Conservation (phyloP, 2,888 invertebrate species). For the Pogonocherus hispidulus region DNA sequence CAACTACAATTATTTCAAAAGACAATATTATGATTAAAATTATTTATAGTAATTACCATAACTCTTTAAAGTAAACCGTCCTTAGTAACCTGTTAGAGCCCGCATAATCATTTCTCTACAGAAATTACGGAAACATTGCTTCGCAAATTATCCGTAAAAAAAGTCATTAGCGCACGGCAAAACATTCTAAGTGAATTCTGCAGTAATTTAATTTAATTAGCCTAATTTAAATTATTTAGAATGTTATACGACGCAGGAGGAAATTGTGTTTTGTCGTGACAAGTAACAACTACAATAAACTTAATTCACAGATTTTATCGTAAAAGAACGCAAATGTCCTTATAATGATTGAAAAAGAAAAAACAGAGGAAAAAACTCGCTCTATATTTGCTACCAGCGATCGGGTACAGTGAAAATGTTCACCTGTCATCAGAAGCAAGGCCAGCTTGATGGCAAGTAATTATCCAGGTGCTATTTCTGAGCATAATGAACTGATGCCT, state of each 20-base stretch:
- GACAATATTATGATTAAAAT: no score
- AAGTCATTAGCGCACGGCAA: not conserved
- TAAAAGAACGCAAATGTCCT: constrained; percentile 12
- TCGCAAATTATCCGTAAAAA: not conserved
- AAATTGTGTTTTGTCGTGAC: constrained; percentile 16
- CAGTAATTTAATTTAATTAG: not conserved
- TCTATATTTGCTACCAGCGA: not conserved
- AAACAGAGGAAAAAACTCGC: not conserved
- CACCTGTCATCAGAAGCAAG: constrained; percentile 16
- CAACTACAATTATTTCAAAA: no score
- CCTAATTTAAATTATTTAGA: not conserved
- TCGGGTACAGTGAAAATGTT: constrained; percentile 5
- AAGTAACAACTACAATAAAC: constrained; percentile 7
- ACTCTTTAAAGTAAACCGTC: no score
- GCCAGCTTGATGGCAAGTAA: constrained; percentile 20
- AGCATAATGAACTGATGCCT: constrained; percentile 16
- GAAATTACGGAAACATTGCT: no score
- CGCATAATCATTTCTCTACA: no score
- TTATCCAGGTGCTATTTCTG: constrained; percentile 13
- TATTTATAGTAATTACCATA: no score
- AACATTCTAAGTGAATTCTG: not conserved
- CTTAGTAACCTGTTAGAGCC: no score
- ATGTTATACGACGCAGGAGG: not conserved
- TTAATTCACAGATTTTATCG: constrained; percentile 13
- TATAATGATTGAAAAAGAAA: constrained; percentile 17